Percentiles rank a stretch among this genome's conserved stretches.
Conservation (phyloP, 2,113 vertebrate species). For the Sander lucioperca region DNA sequence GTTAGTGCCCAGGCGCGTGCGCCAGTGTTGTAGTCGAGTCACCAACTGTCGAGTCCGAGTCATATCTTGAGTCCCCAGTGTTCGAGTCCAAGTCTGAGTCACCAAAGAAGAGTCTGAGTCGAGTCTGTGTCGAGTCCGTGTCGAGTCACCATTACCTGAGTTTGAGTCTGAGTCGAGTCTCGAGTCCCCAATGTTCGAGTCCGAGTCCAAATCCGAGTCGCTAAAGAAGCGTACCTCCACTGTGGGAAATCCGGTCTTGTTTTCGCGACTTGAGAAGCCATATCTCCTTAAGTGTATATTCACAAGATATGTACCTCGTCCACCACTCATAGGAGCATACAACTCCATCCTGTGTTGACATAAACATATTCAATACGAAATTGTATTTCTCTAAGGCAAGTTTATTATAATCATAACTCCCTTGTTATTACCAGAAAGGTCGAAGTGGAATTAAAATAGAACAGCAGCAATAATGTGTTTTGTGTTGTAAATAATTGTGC, state of each 20-base stretch:
- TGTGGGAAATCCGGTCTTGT: not conserved
- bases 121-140: too few relatives aligned
- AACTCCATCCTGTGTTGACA: slow-evolving; percentile 13
- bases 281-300: not conserved
- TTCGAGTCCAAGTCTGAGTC: too few relatives aligned
- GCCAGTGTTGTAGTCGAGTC: too few relatives aligned
- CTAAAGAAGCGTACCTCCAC: not conserved
- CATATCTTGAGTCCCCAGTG: too few relatives aligned
- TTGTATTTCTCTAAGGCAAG: not conserved
- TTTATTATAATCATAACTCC: slow-evolving; percentile 10
- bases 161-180: too few relatives aligned
- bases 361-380: not conserved
- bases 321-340: not conserved
- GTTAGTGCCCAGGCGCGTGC: too few relatives aligned
- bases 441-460: slow-evolving; percentile 10
- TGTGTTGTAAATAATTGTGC: slow-evolving; percentile 11
- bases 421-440: not conserved
- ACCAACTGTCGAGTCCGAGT: too few relatives aligned
- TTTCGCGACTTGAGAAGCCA: not conserved
- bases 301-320: not conserved
- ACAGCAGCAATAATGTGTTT: slow-evolving; percentile 14
- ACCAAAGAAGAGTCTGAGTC: too few relatives aligned
- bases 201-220: too few relatives aligned
- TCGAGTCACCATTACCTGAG: too few relatives aligned
- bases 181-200: too few relatives aligned